phyloP scores from a whole-genome alignment of 2,113 vertebrate species.

The Sylvietta virens region DNA sequence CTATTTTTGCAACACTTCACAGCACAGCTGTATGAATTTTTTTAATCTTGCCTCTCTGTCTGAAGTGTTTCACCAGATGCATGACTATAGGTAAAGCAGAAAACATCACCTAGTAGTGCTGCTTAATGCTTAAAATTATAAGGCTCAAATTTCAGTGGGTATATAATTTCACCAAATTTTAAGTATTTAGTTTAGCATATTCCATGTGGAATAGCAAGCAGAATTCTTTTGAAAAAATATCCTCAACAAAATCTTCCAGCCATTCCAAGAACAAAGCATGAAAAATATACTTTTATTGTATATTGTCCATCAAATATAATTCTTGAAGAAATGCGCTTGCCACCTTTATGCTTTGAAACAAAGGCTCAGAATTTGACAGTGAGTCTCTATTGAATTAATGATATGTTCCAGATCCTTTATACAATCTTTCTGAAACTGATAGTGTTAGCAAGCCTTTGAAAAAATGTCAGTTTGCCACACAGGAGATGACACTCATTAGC shows the following conservation, averaged over 20 bases:
- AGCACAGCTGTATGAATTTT: constrained; percentile 5
- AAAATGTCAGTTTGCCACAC: neutral
- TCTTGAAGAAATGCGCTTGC: neutral
- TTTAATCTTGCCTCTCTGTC: neutral
- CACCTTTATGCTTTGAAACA: neutral
- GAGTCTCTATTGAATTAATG: neutral
- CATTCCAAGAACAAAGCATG: neutral
- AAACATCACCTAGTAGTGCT: neutral
- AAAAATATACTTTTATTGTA: neutral
- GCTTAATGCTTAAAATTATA: neutral
- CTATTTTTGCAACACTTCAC: constrained; percentile 8
- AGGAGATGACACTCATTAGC: neutral
- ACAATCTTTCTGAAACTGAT: neutral
- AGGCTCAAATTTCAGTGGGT: neutral
- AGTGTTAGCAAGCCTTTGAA: neutral
- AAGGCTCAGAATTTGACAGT: neutral
- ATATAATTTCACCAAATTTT: neutral
- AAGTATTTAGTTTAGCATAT: neutral
- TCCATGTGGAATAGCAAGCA: neutral
- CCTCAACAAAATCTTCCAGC: neutral
- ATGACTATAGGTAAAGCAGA: neutral
- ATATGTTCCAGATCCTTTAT: neutral
- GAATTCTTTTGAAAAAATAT: neutral
- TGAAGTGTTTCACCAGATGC: neutral
- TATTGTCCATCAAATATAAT: neutral